Percentiles rank a stretch among this genome's conserved stretches.
Conservation (phyloP, 2,888 invertebrate species). For the Melinopterus prodromus region DNA sequence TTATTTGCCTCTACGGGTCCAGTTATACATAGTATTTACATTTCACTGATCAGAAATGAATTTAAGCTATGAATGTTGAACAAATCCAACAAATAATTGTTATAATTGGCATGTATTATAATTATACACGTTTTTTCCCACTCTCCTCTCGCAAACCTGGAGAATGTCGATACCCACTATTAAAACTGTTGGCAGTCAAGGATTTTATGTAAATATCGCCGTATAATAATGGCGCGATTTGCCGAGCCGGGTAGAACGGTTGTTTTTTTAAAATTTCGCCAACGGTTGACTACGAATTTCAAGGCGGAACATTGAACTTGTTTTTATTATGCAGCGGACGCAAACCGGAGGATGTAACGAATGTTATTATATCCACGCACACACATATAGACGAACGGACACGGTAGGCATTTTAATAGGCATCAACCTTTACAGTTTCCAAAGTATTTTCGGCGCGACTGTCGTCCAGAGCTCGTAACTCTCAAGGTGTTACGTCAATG, state of each 20-base stretch:
- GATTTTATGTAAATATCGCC: conserved; percentile 19
- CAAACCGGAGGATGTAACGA: conserved; percentile 43
- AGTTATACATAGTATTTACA: too few relatives aligned
- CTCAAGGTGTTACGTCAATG: not conserved
- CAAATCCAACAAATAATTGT: too few relatives aligned
- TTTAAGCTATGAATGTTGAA: too few relatives aligned
- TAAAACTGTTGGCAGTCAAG: conserved; percentile 14
- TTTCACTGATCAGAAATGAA: too few relatives aligned
- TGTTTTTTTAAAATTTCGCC: conserved; percentile 33
- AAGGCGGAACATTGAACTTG: conserved; percentile 45
- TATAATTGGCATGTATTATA: not conserved
- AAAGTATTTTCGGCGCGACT: not conserved
- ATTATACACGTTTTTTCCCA: conserved; percentile 6
- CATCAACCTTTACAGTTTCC: not conserved
- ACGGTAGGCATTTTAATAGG: not conserved
- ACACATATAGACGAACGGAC: conserved; percentile 30
- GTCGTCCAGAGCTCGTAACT: not conserved
- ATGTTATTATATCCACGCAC: conserved; percentile 35
- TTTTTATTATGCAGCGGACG: conserved; percentile 45
- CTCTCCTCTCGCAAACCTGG: not conserved
- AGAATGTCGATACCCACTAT: conserved; percentile 6
- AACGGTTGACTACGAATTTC: conserved; percentile 35
- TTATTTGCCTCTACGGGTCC: too few relatives aligned
- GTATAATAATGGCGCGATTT: conserved; percentile 20
- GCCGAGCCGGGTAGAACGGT: conserved; percentile 30